Evolutionary conservation across 2,888 invertebrate genomes (phyloP).

Genomic region (Chaetoderma sp.): DNA sequence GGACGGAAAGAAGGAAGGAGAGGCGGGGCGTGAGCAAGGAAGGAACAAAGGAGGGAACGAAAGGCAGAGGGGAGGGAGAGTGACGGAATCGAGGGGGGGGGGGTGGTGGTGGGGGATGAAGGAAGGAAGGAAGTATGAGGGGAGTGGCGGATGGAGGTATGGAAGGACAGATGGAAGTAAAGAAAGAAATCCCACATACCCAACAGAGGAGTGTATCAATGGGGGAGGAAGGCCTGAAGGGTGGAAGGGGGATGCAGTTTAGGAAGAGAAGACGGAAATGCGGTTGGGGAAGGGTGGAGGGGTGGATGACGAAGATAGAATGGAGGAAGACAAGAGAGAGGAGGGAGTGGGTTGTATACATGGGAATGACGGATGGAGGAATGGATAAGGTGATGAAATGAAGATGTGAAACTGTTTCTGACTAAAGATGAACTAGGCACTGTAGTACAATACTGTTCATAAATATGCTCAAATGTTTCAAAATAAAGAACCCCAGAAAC

Average conservation of each 20-base stretch:
- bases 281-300: background rate
- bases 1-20: no score
- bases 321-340: background rate
- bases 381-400: background rate
- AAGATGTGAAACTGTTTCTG: no score
- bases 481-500: no score
- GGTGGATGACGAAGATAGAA: background rate
- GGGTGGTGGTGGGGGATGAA: background rate
- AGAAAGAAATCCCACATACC: conserved; percentile 5
- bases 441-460: no score
- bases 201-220: background rate
- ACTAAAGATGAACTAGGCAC: no score
- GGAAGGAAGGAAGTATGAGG: background rate
- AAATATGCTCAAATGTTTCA: no score
- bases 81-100: background rate
- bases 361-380: background rate
- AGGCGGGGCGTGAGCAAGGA: no score
- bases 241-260: background rate
- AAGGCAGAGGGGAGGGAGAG: background rate
- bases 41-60: background rate
- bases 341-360: background rate
- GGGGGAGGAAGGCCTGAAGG: background rate
- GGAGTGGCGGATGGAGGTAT: background rate
- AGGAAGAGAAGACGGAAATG: background rate
- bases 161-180: background rate